Conservation (phyloP, 2,888 invertebrate species). For the Lydus trimaculatus region DNA sequence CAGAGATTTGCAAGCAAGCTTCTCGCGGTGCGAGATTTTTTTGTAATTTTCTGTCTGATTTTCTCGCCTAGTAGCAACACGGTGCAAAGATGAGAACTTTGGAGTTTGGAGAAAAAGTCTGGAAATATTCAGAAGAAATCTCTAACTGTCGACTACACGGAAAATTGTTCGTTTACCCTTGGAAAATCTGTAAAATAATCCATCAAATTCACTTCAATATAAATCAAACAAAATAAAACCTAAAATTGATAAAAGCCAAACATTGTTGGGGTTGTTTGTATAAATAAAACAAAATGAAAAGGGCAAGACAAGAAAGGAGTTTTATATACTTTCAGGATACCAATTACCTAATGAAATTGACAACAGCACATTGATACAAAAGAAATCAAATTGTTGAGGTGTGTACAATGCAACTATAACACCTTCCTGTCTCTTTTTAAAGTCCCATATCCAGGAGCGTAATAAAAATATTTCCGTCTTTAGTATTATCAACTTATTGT, state of each 20-base stretch:
- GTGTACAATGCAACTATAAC: constrained; percentile 44
- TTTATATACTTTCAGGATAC: background rate
- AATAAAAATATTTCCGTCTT: constrained; percentile 13
- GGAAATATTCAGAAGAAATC: background rate
- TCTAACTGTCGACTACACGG: background rate
- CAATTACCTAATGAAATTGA: constrained; percentile 48
- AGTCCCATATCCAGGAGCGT: constrained; percentile 14
- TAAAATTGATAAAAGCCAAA: background rate
- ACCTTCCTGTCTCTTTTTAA: constrained; percentile 41
- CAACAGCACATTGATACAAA: constrained; percentile 39
- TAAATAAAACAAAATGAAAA: background rate
- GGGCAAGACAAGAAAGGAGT: background rate
- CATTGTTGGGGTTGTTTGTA: background rate
- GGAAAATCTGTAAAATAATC: background rate
- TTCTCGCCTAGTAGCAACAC: constrained; percentile 4
- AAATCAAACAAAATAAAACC: background rate
- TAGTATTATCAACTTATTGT: no score
- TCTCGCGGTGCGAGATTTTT: no score
- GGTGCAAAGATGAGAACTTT: background rate
- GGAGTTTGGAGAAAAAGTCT: constrained; percentile 11
- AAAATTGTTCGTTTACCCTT: background rate
- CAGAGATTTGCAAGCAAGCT: no score
- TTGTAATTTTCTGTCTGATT: constrained; percentile 22
- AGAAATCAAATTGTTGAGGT: constrained; percentile 40
- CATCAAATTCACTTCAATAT: background rate